Conservation (phyloP, 2,113 vertebrate species). For the Antigone vipio region DNA sequence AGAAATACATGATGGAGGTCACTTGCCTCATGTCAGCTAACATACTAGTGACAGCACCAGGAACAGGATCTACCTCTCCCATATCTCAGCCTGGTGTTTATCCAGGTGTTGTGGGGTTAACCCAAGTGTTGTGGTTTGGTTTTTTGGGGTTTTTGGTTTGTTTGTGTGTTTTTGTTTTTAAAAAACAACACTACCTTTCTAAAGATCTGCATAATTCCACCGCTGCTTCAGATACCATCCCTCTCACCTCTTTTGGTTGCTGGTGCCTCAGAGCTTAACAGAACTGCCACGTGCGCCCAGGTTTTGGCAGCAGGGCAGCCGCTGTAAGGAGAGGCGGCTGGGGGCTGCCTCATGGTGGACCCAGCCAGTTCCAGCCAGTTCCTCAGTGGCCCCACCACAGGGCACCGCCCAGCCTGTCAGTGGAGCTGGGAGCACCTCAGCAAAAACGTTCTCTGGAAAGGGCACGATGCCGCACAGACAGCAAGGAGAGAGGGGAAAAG, state of each 20-base stretch:
- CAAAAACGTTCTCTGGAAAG: background rate
- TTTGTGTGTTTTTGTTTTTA: no score
- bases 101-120: background rate
- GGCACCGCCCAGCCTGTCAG: accelerated
- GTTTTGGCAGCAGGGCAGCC: accelerated
- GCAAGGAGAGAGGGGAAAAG: accelerated
- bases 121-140: no score
- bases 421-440: accelerated
- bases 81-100: background rate
- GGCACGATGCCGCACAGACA: no score
- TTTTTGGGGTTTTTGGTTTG: background rate
- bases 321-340: background rate
- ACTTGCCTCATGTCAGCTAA: background rate
- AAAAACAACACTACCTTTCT: background rate
- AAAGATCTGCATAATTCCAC: background rate
- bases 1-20: background rate
- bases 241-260: background rate
- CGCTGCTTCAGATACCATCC: background rate
- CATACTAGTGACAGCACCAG: background rate
- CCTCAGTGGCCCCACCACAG: accelerated
- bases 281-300: accelerated
- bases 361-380: background rate
- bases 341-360: background rate
- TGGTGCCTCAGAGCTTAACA: background rate
- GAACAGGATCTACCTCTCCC: background rate